A percentile compares a stretch with the other conserved stretches of the same genome.
phyloP scores from a whole-genome alignment of 1,140 invertebrate genomes.

The Neotoxoptera formosana region DNA sequence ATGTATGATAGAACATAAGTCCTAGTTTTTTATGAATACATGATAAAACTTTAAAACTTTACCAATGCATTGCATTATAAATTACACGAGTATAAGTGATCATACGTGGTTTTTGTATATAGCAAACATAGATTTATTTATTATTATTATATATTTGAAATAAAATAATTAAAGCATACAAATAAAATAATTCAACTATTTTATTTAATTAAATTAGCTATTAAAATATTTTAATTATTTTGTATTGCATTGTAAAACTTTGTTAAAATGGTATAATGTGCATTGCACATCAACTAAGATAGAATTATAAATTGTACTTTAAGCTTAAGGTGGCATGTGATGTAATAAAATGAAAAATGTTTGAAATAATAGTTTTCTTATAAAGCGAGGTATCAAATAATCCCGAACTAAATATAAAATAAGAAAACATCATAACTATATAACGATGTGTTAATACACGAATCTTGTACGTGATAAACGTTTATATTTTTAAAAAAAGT shows the following conservation, averaged over 20 bases:
- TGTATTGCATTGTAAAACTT: background rate
- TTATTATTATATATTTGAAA: too few species aligned
- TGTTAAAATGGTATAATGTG: background rate
- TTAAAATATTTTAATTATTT: background rate
- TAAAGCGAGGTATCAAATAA: background rate
- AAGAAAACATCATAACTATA: background rate
- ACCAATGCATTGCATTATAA: too few species aligned
- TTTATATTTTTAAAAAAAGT: background rate
- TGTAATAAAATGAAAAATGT: background rate
- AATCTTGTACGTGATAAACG: background rate
- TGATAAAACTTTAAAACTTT: too few species aligned
- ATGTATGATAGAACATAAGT: too few species aligned
- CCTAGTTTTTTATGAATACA: too few species aligned
- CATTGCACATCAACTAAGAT: background rate
- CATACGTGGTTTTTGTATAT: too few species aligned
- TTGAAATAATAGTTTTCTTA: background rate
- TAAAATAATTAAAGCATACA: too few species aligned
- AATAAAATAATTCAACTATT: too few species aligned
- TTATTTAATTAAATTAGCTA: too few species aligned
- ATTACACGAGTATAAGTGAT: too few species aligned
- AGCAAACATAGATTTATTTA: too few species aligned
- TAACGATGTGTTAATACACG: background rate
- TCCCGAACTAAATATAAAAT: background rate
- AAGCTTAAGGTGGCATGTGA: background rate
- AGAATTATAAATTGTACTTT: background rate